Percentiles rank a stretch among this genome's conserved stretches.
Evolutionary conservation across 2,888 invertebrate genomes (phyloP).

Genomic region (Rhimphoctona megacephalus): DNA sequence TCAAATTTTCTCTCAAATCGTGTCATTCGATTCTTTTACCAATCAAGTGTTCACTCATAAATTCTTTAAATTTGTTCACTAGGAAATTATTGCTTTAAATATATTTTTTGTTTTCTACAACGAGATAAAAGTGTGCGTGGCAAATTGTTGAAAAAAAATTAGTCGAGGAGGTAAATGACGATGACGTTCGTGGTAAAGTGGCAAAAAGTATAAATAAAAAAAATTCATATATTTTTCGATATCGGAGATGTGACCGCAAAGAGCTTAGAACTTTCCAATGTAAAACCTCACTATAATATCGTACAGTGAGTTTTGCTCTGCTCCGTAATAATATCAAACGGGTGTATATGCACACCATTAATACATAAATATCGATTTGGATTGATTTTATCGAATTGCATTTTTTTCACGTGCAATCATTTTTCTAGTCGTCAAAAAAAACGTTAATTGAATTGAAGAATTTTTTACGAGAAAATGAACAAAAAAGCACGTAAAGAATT

Average conservation of each 20-base stretch:
- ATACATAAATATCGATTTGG: not conserved
- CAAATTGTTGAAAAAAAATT: constrained; percentile 1
- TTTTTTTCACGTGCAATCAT: not conserved
- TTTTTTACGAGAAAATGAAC: not conserved
- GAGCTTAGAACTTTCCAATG: constrained; percentile 64
- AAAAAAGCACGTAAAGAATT: not conserved
- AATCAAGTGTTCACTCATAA: too few species aligned
- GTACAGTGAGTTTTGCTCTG: not conserved
- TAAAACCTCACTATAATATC: constrained; percentile 42
- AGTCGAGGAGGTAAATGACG: not conserved
- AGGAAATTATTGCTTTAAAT: too few species aligned
- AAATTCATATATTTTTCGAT: constrained; percentile 37
- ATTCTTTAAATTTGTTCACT: too few species aligned
- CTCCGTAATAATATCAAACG: constrained; percentile 20
- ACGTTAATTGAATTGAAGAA: not conserved
- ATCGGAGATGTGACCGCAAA: constrained; percentile 53
- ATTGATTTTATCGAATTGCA: too few species aligned
- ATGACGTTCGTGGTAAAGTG: not conserved
- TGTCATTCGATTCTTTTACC: not conserved
- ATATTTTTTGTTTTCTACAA: not conserved
- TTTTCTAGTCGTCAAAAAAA: not conserved
- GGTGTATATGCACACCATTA: not conserved
- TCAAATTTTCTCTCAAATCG: too few species aligned
- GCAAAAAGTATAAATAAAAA: not conserved
- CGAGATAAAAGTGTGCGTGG: not conserved